These are phyloP conservation scores for Oryzias javanicus DNA, from an alignment of 2,113 vertebrate genomes.

Conservation along the genomic window DNA sequence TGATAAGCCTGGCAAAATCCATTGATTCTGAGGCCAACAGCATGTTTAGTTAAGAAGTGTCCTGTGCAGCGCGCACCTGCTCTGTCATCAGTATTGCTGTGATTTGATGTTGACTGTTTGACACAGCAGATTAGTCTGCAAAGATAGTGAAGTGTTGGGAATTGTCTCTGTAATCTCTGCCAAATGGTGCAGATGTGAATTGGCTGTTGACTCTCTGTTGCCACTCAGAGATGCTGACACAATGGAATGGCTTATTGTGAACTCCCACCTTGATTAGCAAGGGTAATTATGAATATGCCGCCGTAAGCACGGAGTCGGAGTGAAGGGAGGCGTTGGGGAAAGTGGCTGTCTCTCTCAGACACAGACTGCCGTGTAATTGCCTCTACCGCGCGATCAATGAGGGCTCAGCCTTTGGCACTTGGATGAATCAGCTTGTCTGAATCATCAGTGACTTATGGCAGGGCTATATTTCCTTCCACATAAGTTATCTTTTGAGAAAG, in stretches of 20 bases:
- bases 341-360: slow-evolving; percentile 53
- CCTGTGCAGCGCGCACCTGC: slow-evolving; percentile 3
- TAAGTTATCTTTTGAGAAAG: not conserved
- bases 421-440: slow-evolving; percentile 46
- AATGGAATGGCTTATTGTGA: slow-evolving; percentile 64
- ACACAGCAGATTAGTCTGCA: slow-evolving; percentile 19
- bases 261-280: slow-evolving; percentile 76
- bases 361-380: slow-evolving; percentile 57
- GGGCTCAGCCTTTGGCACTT: slow-evolving; percentile 49
- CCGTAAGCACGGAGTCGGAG: slow-evolving; percentile 58
- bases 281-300: slow-evolving; percentile 75
- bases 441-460: slow-evolving; percentile 17
- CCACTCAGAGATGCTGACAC: slow-evolving; percentile 68
- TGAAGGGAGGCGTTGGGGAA: slow-evolving; percentile 39
- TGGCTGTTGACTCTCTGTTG: slow-evolving; percentile 59
- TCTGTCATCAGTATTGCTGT: slow-evolving; percentile 11
- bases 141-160: slow-evolving; percentile 33
- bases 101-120: slow-evolving; percentile 29
- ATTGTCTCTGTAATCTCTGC: slow-evolving; percentile 38
- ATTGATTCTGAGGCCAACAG: slow-evolving; percentile 6
- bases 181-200: slow-evolving; percentile 58
- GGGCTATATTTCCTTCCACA: slow-evolving; percentile 12
- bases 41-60: slow-evolving; percentile 8
- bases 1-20: not conserved
- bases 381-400: slow-evolving; percentile 58